Conservation (phyloP, 1,140 invertebrate genomes). For the Zophobas morio region DNA sequence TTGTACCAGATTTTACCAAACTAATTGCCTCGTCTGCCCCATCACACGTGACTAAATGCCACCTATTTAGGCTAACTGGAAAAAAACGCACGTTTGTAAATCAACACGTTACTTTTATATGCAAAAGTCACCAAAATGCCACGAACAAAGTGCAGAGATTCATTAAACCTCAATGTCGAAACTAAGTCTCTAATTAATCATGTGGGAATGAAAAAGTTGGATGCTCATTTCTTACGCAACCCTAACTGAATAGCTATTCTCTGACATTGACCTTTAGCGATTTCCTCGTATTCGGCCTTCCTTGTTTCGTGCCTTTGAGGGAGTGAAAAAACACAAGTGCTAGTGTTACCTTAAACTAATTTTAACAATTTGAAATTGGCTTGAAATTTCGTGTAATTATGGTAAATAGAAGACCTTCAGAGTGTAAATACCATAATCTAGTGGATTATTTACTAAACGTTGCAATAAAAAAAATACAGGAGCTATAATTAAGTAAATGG, state of each 20-base stretch:
- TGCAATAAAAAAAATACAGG: background rate
- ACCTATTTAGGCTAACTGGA: background rate
- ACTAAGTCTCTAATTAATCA: constrained; percentile 3
- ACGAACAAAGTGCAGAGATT: background rate
- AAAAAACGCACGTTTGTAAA: background rate
- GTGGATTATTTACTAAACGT: no score
- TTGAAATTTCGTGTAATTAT: no score
- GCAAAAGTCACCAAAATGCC: constrained; percentile 2
- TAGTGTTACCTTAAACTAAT: no score
- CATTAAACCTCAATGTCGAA: background rate
- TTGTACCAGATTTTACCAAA: no score
- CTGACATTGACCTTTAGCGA: constrained; percentile 3
- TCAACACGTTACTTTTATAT: background rate
- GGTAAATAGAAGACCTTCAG: no score
- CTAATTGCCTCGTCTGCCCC: no score
- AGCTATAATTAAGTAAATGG: background rate
- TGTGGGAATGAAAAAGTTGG: background rate
- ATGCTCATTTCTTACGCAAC: constrained; percentile 6
- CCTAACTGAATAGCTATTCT: background rate
- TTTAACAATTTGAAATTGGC: no score
- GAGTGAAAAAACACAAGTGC: background rate
- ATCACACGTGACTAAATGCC: no score
- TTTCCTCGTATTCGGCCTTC: constrained; percentile 11
- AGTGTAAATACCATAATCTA: no score
- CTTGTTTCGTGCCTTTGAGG: background rate